Percentiles rank a stretch among this genome's conserved stretches.
Conservation (phyloP, 2,888 invertebrate genomes). For the Tineola bisselliella region DNA sequence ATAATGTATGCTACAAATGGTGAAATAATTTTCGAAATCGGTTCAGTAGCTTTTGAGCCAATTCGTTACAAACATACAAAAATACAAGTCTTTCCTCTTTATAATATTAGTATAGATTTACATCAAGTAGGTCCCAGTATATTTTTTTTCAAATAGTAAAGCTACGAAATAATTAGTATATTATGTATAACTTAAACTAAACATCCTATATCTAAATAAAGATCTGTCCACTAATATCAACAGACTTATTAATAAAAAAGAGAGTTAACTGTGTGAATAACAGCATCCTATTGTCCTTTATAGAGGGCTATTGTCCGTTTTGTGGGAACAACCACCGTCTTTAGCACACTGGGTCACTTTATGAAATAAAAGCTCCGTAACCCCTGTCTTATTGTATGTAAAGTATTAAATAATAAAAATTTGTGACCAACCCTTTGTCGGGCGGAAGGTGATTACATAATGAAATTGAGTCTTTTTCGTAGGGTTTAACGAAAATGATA, state of each 20-base stretch:
- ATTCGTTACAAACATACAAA: too few species aligned
- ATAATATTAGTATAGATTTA: too few species aligned
- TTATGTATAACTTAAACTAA: neutral
- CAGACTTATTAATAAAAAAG: conserved; percentile 28
- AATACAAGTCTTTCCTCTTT: too few species aligned
- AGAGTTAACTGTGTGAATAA: conserved; percentile 66
- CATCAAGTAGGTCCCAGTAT: too few species aligned
- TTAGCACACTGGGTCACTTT: conserved; percentile 31
- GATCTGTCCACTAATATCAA: conserved; percentile 21
- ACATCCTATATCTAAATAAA: neutral
- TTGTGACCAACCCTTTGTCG: conserved; percentile 9
- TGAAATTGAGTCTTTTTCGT: neutral
- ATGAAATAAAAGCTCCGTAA: neutral
- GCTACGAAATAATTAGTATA: too few species aligned
- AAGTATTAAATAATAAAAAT: conserved; percentile 27
- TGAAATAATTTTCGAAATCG: too few species aligned
- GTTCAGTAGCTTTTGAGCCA: too few species aligned
- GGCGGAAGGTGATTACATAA: neutral
- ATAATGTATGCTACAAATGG: too few species aligned
- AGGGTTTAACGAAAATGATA: neutral
- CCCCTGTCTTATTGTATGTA: conserved; percentile 31
- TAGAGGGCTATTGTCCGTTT: conserved; percentile 40
- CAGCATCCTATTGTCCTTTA: conserved; percentile 59
- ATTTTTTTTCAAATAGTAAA: too few species aligned
- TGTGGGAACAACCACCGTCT: conserved; percentile 58